Conservation (phyloP, 2,888 invertebrate species). For the Notodonta dromedarius region DNA sequence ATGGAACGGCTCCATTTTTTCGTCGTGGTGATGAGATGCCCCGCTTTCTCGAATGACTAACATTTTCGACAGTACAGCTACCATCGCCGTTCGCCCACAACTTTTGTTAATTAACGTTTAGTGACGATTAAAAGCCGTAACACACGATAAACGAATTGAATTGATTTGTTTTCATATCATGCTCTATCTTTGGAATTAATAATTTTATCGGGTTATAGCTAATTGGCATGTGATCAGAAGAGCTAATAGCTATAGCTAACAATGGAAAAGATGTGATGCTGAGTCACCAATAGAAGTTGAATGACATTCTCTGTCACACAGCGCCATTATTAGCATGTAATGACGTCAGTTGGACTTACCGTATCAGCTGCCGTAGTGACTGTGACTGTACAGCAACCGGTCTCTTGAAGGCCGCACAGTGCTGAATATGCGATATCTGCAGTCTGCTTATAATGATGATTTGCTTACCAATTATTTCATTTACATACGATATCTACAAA, state of each 20-base stretch:
- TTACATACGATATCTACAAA: not conserved
- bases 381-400: conserved; percentile 39
- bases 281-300: conserved; percentile 37
- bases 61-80: conserved; percentile 17
- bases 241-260: conserved; percentile 11
- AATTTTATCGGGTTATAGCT: conserved; percentile 3
- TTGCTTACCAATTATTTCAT: not conserved
- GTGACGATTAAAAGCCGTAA: conserved; percentile 21
- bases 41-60: conserved; percentile 40
- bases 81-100: conserved; percentile 26
- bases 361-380: conserved; percentile 47
- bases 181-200: not conserved
- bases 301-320: conserved; percentile 37
- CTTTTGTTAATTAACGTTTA: conserved; percentile 19
- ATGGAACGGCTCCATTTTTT: conserved; percentile 26
- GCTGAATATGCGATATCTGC: conserved; percentile 27
- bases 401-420: conserved; percentile 43
- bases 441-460: conserved; percentile 9
- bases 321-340: conserved; percentile 36
- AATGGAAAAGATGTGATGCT: conserved; percentile 13
- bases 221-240: conserved; percentile 8
- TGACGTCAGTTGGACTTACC: conserved; percentile 43
- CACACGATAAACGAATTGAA: conserved; percentile 16
- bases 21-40: conserved; percentile 24
- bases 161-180: conserved; percentile 7